phyloP scores from a whole-genome alignment of 1,140 invertebrate genomes.

The Phthorimaea operculella region DNA sequence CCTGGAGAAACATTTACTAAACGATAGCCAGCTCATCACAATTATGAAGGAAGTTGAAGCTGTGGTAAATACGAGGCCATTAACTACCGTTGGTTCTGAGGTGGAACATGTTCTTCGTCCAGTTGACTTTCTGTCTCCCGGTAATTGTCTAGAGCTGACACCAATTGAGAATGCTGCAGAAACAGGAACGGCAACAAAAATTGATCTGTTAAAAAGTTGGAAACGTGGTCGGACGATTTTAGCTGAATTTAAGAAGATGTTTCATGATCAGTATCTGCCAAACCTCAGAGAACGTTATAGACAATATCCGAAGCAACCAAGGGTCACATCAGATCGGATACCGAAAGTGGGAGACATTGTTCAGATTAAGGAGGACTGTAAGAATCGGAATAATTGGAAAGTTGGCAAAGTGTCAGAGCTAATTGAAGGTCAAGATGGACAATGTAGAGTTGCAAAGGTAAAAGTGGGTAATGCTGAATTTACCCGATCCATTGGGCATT shows the following conservation, averaged over 20 bases:
- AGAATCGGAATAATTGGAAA: conserved; percentile 3
- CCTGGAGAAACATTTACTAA: conserved; percentile 11
- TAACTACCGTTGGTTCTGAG: conserved; percentile 7
- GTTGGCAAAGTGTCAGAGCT: conserved; percentile 5
- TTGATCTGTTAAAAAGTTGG: background rate
- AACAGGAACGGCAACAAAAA: background rate
- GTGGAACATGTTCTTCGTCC: conserved; percentile 6
- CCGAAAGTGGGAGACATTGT: conserved; percentile 8
- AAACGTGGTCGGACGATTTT: background rate
- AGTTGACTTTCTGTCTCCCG: conserved; percentile 7
- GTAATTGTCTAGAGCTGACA: background rate
- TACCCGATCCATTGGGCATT: background rate
- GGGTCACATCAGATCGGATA: background rate
- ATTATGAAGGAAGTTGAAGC: conserved; percentile 9
- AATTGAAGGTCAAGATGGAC: background rate
- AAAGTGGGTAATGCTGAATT: background rate
- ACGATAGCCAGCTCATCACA: conserved; percentile 5
- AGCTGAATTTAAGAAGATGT: conserved; percentile 2
- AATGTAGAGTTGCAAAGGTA: conserved; percentile 6
- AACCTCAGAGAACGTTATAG: background rate
- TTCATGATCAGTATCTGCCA: conserved; percentile 6
- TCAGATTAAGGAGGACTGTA: conserved; percentile 4
- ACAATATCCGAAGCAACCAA: background rate
- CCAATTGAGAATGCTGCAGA: background rate
- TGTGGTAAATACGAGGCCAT: conserved; percentile 9